phyloP scores from a whole-genome alignment of 2,888 invertebrate species.

The Drosophila tanythrix region DNA sequence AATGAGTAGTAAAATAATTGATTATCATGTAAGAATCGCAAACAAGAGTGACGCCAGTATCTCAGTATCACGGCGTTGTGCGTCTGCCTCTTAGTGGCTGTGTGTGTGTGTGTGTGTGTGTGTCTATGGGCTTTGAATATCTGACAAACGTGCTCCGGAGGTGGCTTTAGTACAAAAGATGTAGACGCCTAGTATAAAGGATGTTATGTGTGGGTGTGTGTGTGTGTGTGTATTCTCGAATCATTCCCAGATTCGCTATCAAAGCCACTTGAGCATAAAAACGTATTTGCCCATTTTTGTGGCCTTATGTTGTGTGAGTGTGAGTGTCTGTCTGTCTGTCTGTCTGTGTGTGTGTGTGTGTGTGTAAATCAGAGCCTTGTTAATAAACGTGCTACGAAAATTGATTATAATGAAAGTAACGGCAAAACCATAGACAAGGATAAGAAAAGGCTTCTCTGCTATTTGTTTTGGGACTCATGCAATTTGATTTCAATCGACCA shows the following conservation, averaged over 20 bases:
- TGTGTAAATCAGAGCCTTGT: constrained; percentile 39
- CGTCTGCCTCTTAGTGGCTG: neutral
- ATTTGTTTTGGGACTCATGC: constrained; percentile 60
- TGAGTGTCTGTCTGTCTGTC: constrained; percentile 12
- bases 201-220: neutral
- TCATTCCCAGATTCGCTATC: constrained; percentile 38
- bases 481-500: constrained; percentile 51
- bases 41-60: constrained; percentile 49
- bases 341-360: constrained; percentile 21
- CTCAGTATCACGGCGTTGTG: constrained; percentile 26
- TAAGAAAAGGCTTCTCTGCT: constrained; percentile 27
- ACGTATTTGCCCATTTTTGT: constrained; percentile 35
- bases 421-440: constrained; percentile 8
- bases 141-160: constrained; percentile 34
- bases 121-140: constrained; percentile 37
- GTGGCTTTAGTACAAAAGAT: constrained; percentile 30
- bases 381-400: constrained; percentile 69
- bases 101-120: constrained; percentile 2
- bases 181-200: constrained; percentile 27
- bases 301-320: constrained; percentile 9
- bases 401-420: constrained; percentile 62
- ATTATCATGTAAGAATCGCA: constrained; percentile 72
- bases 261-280: constrained; percentile 60
- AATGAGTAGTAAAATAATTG: constrained; percentile 79
- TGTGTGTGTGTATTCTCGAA: constrained; percentile 16